Evolutionary conservation across 2,888 invertebrate species (phyloP).

Genomic region (Rotaria sp.): DNA sequence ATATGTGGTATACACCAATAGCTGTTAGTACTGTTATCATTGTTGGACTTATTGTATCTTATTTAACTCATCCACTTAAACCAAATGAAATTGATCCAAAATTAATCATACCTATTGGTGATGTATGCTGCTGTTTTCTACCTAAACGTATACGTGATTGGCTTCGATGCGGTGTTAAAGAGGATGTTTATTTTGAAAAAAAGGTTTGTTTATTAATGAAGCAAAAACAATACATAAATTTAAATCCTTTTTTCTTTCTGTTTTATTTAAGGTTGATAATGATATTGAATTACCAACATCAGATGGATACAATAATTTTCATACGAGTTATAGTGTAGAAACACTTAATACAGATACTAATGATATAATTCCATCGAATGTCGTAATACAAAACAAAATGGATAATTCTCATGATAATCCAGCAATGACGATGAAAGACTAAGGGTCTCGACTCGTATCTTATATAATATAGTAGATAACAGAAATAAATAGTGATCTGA

Average conservation of each 20-base stretch:
- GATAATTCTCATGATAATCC: too few relatives aligned
- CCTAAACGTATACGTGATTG: neutral
- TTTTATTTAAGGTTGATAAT: neutral
- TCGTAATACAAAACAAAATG: too few relatives aligned
- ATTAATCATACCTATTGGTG: neutral
- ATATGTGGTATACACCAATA: constrained; percentile 46
- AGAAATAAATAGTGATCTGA: too few relatives aligned
- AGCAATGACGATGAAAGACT: too few relatives aligned
- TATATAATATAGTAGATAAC: too few relatives aligned
- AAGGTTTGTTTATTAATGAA: neutral
- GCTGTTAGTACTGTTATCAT: constrained; percentile 44
- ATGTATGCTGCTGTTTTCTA: neutral
- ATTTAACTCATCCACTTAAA: constrained; percentile 28
- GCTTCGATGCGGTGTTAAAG: neutral
- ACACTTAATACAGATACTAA: too few relatives aligned
- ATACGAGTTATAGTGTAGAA: too few relatives aligned
- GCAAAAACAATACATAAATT: neutral
- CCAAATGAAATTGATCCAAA: constrained; percentile 11
- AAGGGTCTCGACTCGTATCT: too few relatives aligned
- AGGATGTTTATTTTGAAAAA: neutral
- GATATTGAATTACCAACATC: neutral
- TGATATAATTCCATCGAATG: too few relatives aligned
- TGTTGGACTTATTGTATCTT: constrained; percentile 44
- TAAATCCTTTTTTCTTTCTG: too few relatives aligned
- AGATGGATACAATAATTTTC: too few relatives aligned